These are phyloP conservation scores for Autographa gamma DNA, from an alignment of 2,888 invertebrate genomes.

Conservation along the genomic window DNA sequence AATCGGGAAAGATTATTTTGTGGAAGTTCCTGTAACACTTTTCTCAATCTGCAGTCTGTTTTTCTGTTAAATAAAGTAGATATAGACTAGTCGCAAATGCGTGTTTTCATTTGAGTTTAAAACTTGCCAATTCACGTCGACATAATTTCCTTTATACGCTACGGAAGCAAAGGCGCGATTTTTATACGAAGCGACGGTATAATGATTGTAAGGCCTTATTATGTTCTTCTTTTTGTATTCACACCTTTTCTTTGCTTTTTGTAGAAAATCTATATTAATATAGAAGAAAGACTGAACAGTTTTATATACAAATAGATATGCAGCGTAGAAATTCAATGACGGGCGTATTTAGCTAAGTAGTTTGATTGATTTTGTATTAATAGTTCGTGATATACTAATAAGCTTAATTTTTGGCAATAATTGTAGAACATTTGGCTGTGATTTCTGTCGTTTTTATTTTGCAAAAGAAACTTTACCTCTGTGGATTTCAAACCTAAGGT, in stretches of 20 bases:
- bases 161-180: constrained; percentile 61
- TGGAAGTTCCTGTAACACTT: no score
- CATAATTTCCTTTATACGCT: constrained; percentile 70
- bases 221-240: constrained; percentile 16
- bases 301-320: no score
- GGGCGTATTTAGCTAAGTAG: no score
- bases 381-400: no score
- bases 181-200: constrained; percentile 55
- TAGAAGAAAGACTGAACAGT: neutral
- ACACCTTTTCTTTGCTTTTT: neutral
- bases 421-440: no score
- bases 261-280: neutral
- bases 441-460: no score
- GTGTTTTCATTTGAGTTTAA: constrained; percentile 15
- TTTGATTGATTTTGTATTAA: no score
- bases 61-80: neutral
- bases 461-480: no score
- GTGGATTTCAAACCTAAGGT: no score
- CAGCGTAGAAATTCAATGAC: no score
- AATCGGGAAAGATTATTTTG: no score
- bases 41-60: neutral
- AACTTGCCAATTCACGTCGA: constrained; percentile 67
- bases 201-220: constrained; percentile 43
- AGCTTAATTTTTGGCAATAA: no score
- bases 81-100: constrained; percentile 41